Base-by-base conservation (phyloP, 2,888 invertebrate genomes). In the Sclerodermus sp. region DNA sequence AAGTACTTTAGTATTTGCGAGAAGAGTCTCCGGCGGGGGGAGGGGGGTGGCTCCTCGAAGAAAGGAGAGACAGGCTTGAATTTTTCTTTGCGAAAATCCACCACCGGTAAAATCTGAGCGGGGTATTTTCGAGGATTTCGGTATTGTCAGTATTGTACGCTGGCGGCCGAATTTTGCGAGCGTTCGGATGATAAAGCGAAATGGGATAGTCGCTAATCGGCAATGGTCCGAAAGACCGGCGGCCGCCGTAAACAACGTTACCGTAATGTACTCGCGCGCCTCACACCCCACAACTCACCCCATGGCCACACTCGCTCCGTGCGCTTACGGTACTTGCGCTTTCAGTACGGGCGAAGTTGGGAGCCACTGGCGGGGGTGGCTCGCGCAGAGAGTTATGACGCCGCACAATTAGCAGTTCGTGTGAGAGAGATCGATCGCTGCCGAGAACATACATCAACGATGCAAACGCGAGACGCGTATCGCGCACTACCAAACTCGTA, bases 371-470 rank as follows among this genome's bases (percentile, higher is more conserved):
- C 13, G 39, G 15, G 39, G 41, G 41, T 50, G 55, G 51, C 50
- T 40, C 59, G 47, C 57, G 47, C 51, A 62, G 73, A 77, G 76
- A 77, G 70, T 77, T 77, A 77, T 77, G 77, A 77, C 73, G 74
- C 71, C 72, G 71, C 73, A 73, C 77, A 77, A 77, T 77, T 77
- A 77, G 77, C 76, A 76, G 77, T 71, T 76, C 70, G 75, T 73
- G 76, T 73, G 77, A 74, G 77, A 76, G 75, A 77, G 77, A 77
- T 77, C 77, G 77, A 77, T 77, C 73, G 75, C 67, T 65, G 68
- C 62, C 67, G 70, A 66, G 74, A 71, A 76, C 76, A 77, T 76
- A 73, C 73, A 76, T 77, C 77, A 76, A 68, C 71, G 64, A 61
- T 64, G 73, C 73, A 72, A 73, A 60, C 70, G 70, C 68, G 53